Conservation (phyloP, 2,888 invertebrate species). For the Agrypnus murinus region DNA sequence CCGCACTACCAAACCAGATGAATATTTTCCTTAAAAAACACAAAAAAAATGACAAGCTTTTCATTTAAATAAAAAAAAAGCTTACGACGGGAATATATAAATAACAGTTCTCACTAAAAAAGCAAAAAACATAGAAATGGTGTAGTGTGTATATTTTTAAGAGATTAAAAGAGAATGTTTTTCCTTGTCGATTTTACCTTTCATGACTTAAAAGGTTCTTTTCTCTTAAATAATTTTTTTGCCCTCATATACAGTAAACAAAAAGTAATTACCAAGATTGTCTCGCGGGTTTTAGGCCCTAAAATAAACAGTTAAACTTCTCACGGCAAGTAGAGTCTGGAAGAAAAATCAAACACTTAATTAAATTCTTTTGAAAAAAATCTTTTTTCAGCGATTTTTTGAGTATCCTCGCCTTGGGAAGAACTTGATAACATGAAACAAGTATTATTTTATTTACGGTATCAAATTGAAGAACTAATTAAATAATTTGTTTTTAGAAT, state of each 20-base stretch:
- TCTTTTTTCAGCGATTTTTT: no score
- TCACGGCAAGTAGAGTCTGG: background rate
- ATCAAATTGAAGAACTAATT: no score
- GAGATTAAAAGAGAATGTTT: background rate
- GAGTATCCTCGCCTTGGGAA: no score
- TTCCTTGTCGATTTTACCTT: background rate
- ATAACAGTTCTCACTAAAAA: background rate
- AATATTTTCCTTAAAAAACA: background rate
- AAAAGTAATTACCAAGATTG: constrained; percentile 12
- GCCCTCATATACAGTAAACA: background rate
- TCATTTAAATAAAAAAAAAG: background rate
- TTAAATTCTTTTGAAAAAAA: background rate
- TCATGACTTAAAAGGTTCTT: background rate
- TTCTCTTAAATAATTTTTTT: background rate
- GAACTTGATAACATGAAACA: no score
- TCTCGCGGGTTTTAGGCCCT: background rate
- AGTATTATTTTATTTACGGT: no score
- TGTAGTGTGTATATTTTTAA: no score
- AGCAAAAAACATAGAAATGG: background rate
- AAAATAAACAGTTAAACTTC: background rate
- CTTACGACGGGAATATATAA: background rate
- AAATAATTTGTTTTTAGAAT: no score
- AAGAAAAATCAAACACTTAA: background rate
- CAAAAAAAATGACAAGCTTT: background rate
- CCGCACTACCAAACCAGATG: background rate